A percentile compares a stretch with the other conserved stretches of the same genome.
Evolutionary conservation across 1,140 invertebrate species (phyloP).

Genomic region (Hycleus cichorii): DNA sequence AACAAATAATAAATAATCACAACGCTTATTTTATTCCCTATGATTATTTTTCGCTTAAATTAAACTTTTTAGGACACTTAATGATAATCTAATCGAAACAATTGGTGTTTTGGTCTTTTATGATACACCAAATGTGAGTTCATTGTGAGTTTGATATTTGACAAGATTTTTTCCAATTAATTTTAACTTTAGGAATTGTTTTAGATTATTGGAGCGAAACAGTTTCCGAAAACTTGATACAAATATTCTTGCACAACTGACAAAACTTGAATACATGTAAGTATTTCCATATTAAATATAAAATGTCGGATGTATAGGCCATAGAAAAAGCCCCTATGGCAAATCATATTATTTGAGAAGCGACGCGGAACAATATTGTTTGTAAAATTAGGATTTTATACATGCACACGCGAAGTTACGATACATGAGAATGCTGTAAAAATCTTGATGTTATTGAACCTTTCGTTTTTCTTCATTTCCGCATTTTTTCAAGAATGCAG

Average conservation of each 20-base stretch:
- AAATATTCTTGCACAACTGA: slow-evolving; percentile 41
- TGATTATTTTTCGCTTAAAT: no score
- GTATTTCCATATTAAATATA: slow-evolving; percentile 16
- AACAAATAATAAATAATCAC: no score
- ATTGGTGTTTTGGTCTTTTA: slow-evolving; percentile 33
- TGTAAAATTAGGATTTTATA: no score
- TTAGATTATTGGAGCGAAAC: slow-evolving; percentile 42
- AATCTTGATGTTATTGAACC: background rate
- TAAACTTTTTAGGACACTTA: slow-evolving; percentile 30
- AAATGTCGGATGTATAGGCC: no score
- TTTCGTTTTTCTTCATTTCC: background rate
- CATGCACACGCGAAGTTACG: no score
- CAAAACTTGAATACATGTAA: slow-evolving; percentile 45
- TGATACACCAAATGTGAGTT: slow-evolving; percentile 32
- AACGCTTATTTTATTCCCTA: background rate
- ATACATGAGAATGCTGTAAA: background rate
- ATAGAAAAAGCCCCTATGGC: no score
- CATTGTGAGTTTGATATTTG: slow-evolving; percentile 32
- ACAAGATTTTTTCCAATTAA: background rate
- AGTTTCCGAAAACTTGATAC: slow-evolving; percentile 41
- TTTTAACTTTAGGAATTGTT: slow-evolving; percentile 14
- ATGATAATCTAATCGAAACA: slow-evolving; percentile 34
- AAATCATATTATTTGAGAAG: no score
- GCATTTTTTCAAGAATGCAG: no score
- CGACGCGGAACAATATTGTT: no score